Percentiles rank a stretch among this genome's conserved stretches.
Conservation (phyloP, 1,140 invertebrate species). For the Ooceraea biroi region DNA sequence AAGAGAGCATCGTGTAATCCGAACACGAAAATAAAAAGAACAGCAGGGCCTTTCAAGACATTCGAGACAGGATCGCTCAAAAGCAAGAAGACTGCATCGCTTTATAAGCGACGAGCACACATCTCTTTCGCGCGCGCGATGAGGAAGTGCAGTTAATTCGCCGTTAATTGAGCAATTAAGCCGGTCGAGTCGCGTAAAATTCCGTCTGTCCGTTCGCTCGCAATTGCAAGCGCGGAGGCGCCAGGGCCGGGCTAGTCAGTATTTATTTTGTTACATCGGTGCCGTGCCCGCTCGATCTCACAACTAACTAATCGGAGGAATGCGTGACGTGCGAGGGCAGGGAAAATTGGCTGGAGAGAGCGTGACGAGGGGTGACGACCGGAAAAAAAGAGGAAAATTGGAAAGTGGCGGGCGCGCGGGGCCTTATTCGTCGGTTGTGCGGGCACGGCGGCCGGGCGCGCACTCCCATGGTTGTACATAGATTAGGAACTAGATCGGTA, state of each 20-base stretch:
- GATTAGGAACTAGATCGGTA: slow-evolving; percentile 65
- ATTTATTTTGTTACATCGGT: slow-evolving; percentile 75
- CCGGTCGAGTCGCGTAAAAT: slow-evolving; percentile 33
- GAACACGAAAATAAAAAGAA: not conserved
- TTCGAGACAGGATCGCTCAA: slow-evolving; percentile 12
- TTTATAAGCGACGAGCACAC: slow-evolving; percentile 24
- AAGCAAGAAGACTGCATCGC: slow-evolving; percentile 12
- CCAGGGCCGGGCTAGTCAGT: slow-evolving; percentile 75
- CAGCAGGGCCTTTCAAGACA: slow-evolving; percentile 15
- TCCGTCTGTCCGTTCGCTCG: slow-evolving; percentile 27
- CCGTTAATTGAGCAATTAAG: not conserved
- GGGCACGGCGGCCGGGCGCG: slow-evolving; percentile 64
- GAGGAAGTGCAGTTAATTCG: not conserved
- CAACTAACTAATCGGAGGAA: slow-evolving; percentile 37
- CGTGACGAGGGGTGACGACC: not conserved
- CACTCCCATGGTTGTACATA: slow-evolving; percentile 75
- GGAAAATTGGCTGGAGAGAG: not conserved
- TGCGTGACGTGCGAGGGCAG: not conserved
- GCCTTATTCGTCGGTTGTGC: slow-evolving; percentile 70
- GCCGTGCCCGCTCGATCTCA: slow-evolving; percentile 70
- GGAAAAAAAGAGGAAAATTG: not conserved
- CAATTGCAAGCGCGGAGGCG: slow-evolving; percentile 53
- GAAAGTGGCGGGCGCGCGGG: slow-evolving; percentile 30
- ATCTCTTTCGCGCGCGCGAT: slow-evolving; percentile 30
- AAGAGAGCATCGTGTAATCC: slow-evolving; percentile 40